Evolutionary conservation across 2,113 vertebrate species (phyloP).

Genomic region (Pseudois nayaur): DNA sequence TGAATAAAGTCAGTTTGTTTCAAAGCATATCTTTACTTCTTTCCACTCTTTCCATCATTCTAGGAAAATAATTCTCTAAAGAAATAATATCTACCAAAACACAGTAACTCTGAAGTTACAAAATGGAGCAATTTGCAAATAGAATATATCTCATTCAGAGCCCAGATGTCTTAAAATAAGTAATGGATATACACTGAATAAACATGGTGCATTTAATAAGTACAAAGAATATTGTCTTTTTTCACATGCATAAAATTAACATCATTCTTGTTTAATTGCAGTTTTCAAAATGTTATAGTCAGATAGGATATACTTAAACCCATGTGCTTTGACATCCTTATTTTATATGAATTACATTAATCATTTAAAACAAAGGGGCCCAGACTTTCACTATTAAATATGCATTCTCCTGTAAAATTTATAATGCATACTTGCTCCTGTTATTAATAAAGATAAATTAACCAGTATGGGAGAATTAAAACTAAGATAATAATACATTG

Average conservation of each 20-base stretch:
- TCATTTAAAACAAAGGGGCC: background rate
- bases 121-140: background rate
- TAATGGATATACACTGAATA: background rate
- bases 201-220: background rate
- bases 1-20: background rate
- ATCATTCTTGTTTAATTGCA: background rate
- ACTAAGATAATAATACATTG: constrained; percentile 7
- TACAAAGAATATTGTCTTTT: background rate
- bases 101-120: background rate
- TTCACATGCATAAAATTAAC: constrained; percentile 17
- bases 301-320: background rate
- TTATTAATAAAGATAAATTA: constrained; percentile 37
- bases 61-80: background rate
- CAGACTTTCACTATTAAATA: constrained; percentile 18
- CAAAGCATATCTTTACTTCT: background rate
- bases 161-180: background rate
- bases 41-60: background rate
- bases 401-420: background rate
- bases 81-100: background rate
- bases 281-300: background rate
- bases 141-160: background rate
- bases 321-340: background rate
- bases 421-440: background rate
- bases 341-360: constrained; percentile 27
- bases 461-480: background rate